These are phyloP conservation scores for Leucosticte australis DNA, from an alignment of 2,113 vertebrate genomes.

Conservation along the genomic window DNA sequence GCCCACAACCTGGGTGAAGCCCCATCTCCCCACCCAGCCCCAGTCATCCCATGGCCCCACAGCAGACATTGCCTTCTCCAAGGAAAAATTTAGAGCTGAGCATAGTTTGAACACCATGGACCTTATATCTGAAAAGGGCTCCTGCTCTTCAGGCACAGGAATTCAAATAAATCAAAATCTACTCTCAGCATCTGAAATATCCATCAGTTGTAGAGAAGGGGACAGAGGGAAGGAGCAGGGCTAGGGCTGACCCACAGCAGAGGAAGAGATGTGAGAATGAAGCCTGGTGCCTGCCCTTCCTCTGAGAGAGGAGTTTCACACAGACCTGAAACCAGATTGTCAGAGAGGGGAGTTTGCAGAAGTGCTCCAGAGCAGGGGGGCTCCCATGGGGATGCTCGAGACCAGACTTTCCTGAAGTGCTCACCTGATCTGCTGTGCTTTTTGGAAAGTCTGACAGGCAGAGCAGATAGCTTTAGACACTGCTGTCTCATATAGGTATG, in stretches of 20 bases:
- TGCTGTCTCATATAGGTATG: constrained; percentile 27
- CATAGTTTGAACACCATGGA: not conserved
- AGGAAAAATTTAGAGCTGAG: not conserved
- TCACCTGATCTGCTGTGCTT: not conserved
- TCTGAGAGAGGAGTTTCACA: not conserved
- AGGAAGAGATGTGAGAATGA: not conserved
- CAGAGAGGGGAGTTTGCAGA: not conserved
- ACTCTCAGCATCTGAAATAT: not conserved
- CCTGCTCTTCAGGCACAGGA: not conserved
- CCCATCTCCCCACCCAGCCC: not conserved
- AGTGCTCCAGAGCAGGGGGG: not conserved
- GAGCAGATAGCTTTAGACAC: not conserved
- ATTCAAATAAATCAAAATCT: not conserved
- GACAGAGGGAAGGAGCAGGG: not conserved
- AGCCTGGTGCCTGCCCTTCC: not conserved
- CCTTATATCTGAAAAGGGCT: not conserved
- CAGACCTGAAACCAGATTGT: not conserved
- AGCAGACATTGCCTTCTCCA: not conserved
- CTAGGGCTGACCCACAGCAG: not conserved
- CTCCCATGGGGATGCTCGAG: not conserved
- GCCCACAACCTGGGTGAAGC: not conserved
- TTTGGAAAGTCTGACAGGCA: constrained; percentile 44
- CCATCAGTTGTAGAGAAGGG: not conserved
- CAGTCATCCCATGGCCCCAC: fast-evolving
- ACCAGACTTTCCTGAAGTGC: constrained; percentile 44